Evolutionary conservation across 2,113 vertebrate species (phyloP).

Genomic region (Condylura cristata): DNA sequence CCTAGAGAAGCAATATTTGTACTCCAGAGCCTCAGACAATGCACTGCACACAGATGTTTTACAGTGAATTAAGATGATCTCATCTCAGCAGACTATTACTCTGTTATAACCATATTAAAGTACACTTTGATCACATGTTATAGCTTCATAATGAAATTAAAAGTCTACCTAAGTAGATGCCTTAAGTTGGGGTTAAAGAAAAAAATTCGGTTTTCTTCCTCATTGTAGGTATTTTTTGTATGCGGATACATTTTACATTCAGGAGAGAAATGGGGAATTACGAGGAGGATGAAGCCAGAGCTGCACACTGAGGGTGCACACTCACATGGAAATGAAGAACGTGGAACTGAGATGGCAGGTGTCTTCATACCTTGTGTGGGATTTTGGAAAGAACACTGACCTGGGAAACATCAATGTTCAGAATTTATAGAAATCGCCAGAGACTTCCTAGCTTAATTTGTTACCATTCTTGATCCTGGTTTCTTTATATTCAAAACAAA

Average conservation of each 20-base stretch:
- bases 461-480: neutral
- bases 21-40: slow-evolving; percentile 78
- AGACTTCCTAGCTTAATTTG: too few relatives aligned
- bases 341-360: neutral
- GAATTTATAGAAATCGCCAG: neutral
- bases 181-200: slow-evolving; percentile 39
- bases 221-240: neutral
- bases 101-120: slow-evolving; percentile 72
- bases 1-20: slow-evolving; percentile 81
- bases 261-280: neutral
- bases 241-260: neutral
- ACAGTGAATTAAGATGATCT: slow-evolving; percentile 70
- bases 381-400: neutral
- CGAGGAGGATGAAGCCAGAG: neutral
- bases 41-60: slow-evolving; percentile 78
- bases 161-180: slow-evolving; percentile 22
- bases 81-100: slow-evolving; percentile 57
- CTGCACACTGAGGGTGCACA: neutral
- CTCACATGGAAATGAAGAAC: neutral
- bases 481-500: neutral
- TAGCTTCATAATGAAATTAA: slow-evolving; percentile 56
- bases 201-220: slow-evolving; percentile 12
- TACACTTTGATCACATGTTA: slow-evolving; percentile 66
- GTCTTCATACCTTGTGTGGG: neutral
- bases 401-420: neutral